Base-by-base conservation (phyloP, 2,797 vertebrate genomes). In the Nyctibius grandis region DNA sequence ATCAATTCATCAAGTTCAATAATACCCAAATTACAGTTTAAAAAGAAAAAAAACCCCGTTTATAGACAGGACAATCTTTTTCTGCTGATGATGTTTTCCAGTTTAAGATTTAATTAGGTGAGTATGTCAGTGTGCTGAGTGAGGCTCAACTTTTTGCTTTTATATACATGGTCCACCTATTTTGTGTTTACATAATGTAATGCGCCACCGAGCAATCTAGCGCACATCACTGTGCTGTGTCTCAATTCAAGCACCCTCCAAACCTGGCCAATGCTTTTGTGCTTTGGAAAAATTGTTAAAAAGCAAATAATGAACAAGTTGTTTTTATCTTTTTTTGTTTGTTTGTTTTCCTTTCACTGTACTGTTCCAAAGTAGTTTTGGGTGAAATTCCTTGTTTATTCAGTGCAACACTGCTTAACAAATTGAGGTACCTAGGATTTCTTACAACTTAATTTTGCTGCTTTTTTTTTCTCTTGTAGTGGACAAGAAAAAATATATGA, bases 401-500 rank as follows among this genome's bases (percentile, higher is more conserved):
- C 21, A n/a, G 5, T 78, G 23, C 34, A 83, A 47, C 5, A 20
- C 5, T 36, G 14, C 17, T 85, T 64, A 48, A 45, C 7, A 92
- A 67, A 53, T 15, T 26, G 36, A 20, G 9, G 33, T 34, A 50
- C 5, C 40, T 40, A 23, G 22, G 19, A 76, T 85, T 86, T 69
- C 25, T 69, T 38, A 47, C 8, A 79, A 56, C 17, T 40, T 79
- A 50, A 53, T 79, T 80, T 75, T 57, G 25, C 28, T 6, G 26
- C 6, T 33, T 54, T 50, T 59, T 67, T 61, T 56, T 38, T 93
- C 25, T 33, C 34, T 31, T 40, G 7, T 47, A 98, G 98, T 9
- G 99, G 99, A 75, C 99, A 99, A 96, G 99, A 99, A 96, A 99
- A 99, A 97, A 99, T 99, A 80, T 99, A 99, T 47, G 99, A 99